Evolutionary conservation across 2,888 invertebrate species (phyloP), one percentile per base, ranked within the genome.

Genomic region (Eristalis tenax): DNA sequence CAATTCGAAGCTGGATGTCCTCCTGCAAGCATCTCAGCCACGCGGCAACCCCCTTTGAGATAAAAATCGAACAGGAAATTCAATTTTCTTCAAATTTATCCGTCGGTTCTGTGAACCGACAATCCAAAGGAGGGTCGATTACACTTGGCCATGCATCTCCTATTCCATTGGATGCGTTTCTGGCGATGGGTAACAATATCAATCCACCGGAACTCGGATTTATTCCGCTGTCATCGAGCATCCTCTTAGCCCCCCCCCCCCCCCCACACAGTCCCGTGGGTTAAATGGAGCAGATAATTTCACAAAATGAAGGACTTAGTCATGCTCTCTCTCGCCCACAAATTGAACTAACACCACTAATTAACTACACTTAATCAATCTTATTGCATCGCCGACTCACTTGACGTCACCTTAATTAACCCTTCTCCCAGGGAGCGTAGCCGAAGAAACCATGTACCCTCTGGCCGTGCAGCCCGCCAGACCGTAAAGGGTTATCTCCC

Each of bases 351-450:
- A 87, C 71, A 68, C 32, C 61, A 71, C 79, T 79, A 87, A 87
- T 87, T 87, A 83, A 68, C 66, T 69, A 69, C 73, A 79, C 83
- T 87, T 83, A 83, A 87, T 87, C 87, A 87, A 87, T 87, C 87
- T 87, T 86, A 65, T 65, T 86, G 73, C 28, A 61, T 63, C 64
- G 70, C 15, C 63, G 50, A 50, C 50, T 18, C 50, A 50, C 50
- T 71, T 70, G 78, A 76, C 73, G 61, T 83, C 75, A 63, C 65
- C 63, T 59, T 73, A 87, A 83, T 87, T 79, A 87, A 87, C 87
- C 83, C 87, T 83, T 86, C 63, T 74, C 66, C n/a, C 32, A 50
- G 18, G 50, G 18, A 50, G 18, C 50, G 50, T 8, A 18, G n/a
- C 23, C 43, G 61, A 61, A 22, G 38, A 79, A 70, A 83, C 83